Evolutionary conservation across 1,140 invertebrate genomes (phyloP).

Genomic region (Penaeus vannamei): DNA sequence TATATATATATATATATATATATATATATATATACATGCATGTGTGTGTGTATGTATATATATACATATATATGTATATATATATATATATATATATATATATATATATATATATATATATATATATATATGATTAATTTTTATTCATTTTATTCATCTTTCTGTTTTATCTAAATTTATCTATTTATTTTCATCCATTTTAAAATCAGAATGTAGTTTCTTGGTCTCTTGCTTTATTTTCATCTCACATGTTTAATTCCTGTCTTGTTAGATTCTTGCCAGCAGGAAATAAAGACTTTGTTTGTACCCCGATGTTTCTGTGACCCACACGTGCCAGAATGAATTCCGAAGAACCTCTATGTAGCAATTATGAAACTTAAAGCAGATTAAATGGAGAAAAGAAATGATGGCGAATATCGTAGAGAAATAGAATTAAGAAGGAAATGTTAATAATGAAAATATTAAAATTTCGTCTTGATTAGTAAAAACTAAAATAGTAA

Average conservation of each 20-base stretch:
- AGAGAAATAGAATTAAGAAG: too few species aligned
- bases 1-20: background rate
- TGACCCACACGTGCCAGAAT: background rate
- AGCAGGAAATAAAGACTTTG: constrained; percentile 57
- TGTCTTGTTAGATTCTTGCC: constrained; percentile 41
- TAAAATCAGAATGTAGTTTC: constrained; percentile 18
- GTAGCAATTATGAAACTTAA: too few species aligned
- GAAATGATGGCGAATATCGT: too few species aligned
- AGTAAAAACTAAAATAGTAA: too few species aligned
- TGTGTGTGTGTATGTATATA: background rate
- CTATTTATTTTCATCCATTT: constrained; percentile 12
- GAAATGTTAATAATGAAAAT: too few species aligned
- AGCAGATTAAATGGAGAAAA: too few species aligned
- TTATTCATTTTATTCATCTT: background rate
- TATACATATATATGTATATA: constrained; percentile 8
- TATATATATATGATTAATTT: background rate
- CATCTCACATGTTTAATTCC: background rate
- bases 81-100: background rate
- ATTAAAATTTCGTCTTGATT: too few species aligned
- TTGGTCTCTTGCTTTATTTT: constrained; percentile 20
- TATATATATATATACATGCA: background rate
- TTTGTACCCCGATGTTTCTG: constrained; percentile 1
- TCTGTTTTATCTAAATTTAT: background rate
- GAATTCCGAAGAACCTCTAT: too few species aligned
- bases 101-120: background rate